phyloP scores from a whole-genome alignment of 2,888 invertebrate genomes.

The Sceliomorpha sp. region DNA sequence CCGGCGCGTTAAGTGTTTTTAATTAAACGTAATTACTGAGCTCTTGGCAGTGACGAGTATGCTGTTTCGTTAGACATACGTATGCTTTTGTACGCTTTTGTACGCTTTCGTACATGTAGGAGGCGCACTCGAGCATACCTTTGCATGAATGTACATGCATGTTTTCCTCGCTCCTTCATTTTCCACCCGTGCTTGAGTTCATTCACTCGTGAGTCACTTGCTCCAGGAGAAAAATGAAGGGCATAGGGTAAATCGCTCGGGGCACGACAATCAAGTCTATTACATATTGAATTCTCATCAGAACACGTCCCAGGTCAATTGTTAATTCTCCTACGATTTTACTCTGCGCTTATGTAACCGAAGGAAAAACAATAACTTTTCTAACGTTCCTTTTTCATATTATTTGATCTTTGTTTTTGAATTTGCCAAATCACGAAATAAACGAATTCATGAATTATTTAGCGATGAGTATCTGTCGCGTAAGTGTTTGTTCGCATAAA shows the following conservation, averaged over 20 bases:
- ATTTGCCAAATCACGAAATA: too few relatives aligned
- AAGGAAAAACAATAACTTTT: background rate
- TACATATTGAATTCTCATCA: slow-evolving; percentile 40
- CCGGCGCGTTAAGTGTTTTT: slow-evolving; percentile 54
- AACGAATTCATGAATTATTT: too few relatives aligned
- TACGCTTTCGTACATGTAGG: slow-evolving; percentile 13
- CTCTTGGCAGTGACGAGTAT: slow-evolving; percentile 34
- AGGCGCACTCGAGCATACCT: slow-evolving; percentile 31
- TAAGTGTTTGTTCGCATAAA: background rate
- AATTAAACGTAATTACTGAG: slow-evolving; percentile 57
- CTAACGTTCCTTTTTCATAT: too few relatives aligned
- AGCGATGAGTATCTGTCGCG: too few relatives aligned
- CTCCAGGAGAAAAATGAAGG: slow-evolving; percentile 25
- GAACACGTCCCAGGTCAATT: slow-evolving; percentile 26
- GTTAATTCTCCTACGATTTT: slow-evolving; percentile 36
- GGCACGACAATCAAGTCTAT: slow-evolving; percentile 29
- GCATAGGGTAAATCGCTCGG: slow-evolving; percentile 44
- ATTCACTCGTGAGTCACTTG: slow-evolving; percentile 47
- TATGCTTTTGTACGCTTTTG: slow-evolving; percentile 15
- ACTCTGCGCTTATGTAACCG: slow-evolving; percentile 2
- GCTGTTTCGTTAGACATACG: slow-evolving; percentile 14
- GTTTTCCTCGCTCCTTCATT: slow-evolving; percentile 42
- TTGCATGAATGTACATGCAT: slow-evolving; percentile 30
- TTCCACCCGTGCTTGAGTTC: slow-evolving; percentile 45
- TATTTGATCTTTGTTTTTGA: too few relatives aligned